Evolutionary conservation across 2,797 vertebrate genomes (phyloP), one percentile per base, ranked within the genome.

Genomic region (Gila robusta): DNA sequence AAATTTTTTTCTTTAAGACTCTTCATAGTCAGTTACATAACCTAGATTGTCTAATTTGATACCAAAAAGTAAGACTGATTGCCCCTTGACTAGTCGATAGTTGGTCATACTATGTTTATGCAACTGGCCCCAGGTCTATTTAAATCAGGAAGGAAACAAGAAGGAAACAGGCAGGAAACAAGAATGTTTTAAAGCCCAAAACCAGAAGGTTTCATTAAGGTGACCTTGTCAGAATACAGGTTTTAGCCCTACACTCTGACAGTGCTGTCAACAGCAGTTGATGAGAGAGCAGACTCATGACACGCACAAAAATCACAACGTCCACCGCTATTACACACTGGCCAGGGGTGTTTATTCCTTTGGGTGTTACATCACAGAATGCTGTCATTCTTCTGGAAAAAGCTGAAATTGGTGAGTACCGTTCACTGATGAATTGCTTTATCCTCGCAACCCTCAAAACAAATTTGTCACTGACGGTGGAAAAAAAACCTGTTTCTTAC

Each of bases 251-350:
- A 80, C 90, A 93, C 89, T 88, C 91, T 92, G 86, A 93, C 91
- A 86, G 91, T 84, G 90, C 90, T 90, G 90, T 89, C 67, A 90
- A 89, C 91, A 93, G 91, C 89, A 91, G 93, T 90, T 95, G 95
- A 95, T 92, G 87, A 92, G 91, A 93, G 89, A 67, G 73, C 87
- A 91, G 94, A 95, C 95, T 93, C 87, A 91, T 88, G 82, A 74
- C 83, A 79, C 79, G 82, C 19, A 70, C 69, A 80, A 73, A 77
- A 84, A 77, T 52, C 83, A 79, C 66, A 85, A 59, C 69, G 21
- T 47, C 64, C 76, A 70, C 49, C 9, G 17, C 74, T 70, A 39
- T 69, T 70, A 32, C 83, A 79, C 26, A 79, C 83, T 44, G 49
- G 64, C 74, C 83, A n/a, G 83, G 49, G 77, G 39, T 62, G 67